Base-by-base conservation (phyloP, 2,888 invertebrate genomes). In the Dynastes hyllus region DNA sequence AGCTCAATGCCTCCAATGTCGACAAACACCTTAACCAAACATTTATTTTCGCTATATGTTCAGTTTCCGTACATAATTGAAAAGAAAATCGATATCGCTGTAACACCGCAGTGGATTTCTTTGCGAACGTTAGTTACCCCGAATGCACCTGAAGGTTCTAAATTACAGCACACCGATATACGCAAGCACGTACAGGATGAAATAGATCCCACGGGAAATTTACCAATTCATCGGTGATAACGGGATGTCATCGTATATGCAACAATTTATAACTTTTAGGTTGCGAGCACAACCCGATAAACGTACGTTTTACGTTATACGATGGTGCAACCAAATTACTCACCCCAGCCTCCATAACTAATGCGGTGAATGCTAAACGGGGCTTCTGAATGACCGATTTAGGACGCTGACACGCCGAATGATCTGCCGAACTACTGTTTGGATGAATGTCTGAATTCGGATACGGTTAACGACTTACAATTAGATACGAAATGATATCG, bases 191-290 rank as follows among this genome's bases (percentile, higher is more conserved):
- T 37, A 29, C 73, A 22, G 55, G 37, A 73, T 73, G 40, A 73
- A 73, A 73, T 67, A 77, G 22, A 55, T 77, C 77, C 22, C 77
- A 9, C 77, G 77, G 77, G 77, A 77, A 77, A 77, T 77, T 77
- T 67, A 53, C 67, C 66, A 77, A 77, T 77, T 67, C 77, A 67
- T 55, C 40, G 66, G 55, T 77, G 77, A 77, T 77, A 77, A 65
- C 77, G 66, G 53, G 77, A 22, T 55, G 77, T 77, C 77, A 67
- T 67, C 53, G 66, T 22, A 58, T 8, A 58, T 58, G 58, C 40
- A 73, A 73, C 58, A 73, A 73, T 73, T 73, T 73, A 73, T 73
- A 73, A 40, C 58, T 73, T 73, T 58, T 73, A 73, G 58, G 40
- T 55, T 58, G 37, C 58, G 40, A 6, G 37, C 69, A 53, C 2